Evolutionary conservation across 2,888 invertebrate species (phyloP), one percentile per base, ranked within the genome.

Genomic region (Alsophila aescularia): DNA sequence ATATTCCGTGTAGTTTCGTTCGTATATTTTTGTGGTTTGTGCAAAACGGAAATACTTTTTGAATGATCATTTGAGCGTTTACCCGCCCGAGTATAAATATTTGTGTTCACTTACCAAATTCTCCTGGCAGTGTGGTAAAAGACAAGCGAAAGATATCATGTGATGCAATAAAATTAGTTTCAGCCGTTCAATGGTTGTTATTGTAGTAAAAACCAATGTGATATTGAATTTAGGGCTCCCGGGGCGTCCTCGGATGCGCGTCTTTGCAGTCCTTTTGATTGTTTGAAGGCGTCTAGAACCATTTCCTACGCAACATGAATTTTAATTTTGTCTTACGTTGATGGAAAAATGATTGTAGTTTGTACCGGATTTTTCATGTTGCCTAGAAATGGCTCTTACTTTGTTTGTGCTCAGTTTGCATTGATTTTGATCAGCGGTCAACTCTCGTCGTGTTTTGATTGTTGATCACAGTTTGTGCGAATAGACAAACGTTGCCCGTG

Each of bases 81-180:
- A 55, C 58, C 58, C 61, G 60, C 56, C 55, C 59, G 39, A 60
- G 54, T 61, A 34, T 47, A 47, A 37, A 54, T 59, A 57, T 55
- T 58, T 60, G 62, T 64, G 64, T 64, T 62, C 57, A 57, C 47
- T 52, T 13, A 59, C 62, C 57, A 54, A 53, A 60, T 57, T 54
- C 34, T 36, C 56, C 63, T 62, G 67, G 63, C 63, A 65, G 63
- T 58, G 62, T 58, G 60, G 61, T 59, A 24, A 40, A 56, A 61
- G 60, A 56, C 60, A 53, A 70, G 79, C 77, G 82, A 81, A 79
- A 79, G 79, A 83, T 55, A 55, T 81, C 81, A 80, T 83, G 87
- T 85, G 86, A 87, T 83, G 81, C 81, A 75, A 77, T 81, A 79
- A 75, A 75, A 77, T 78, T 80, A 74, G 75, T 75, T 72, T 73